Percentiles rank a stretch among this genome's conserved stretches.
phyloP scores from a whole-genome alignment of 2,797 vertebrate genomes.

The Acanthis flammea region DNA sequence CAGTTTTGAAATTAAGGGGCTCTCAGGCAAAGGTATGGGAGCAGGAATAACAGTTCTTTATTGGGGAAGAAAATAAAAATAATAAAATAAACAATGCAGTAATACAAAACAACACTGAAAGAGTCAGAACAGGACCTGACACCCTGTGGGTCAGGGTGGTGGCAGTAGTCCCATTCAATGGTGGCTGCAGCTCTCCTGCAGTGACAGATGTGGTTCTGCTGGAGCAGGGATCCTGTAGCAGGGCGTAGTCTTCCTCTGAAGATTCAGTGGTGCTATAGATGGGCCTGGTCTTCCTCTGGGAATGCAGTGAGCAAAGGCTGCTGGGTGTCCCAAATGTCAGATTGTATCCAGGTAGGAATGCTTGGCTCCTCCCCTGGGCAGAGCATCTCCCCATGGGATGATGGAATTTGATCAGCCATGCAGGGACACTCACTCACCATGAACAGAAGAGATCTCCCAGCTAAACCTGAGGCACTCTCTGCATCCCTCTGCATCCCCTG shows the following conservation, averaged over 20 bases:
- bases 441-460: neutral
- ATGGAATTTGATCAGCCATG: fast-evolving
- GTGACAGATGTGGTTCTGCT: fast-evolving
- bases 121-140: neutral
- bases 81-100: neutral
- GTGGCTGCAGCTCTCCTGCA: neutral
- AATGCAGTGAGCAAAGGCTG: neutral
- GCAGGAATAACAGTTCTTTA: neutral
- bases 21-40: neutral
- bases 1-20: neutral
- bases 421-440: neutral
- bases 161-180: neutral
- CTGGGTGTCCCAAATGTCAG: neutral
- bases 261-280: neutral
- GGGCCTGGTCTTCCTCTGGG: neutral
- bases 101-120: neutral
- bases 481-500: too few species aligned
- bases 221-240: neutral
- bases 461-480: too few species aligned
- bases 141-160: neutral
- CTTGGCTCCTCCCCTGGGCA: neutral
- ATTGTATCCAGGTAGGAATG: neutral
- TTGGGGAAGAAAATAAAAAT: neutral
- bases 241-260: neutral
- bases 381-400: neutral